Base-by-base conservation (phyloP, 2,113 vertebrate species). In the Rhinoptilus africanus region DNA sequence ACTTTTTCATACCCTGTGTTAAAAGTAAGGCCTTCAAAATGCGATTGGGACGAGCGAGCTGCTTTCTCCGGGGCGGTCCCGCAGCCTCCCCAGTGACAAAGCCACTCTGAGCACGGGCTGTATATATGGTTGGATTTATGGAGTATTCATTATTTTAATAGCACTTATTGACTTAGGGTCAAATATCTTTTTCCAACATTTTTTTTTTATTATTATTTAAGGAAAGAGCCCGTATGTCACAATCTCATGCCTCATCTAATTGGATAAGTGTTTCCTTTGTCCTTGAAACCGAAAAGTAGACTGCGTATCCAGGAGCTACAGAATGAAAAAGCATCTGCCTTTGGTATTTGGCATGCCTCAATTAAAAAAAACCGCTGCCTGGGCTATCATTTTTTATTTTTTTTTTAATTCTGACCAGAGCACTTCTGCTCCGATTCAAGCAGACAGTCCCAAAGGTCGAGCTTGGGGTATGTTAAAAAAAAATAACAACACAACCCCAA, bases 181-280 rank as follows among this genome's bases (percentile, higher is more conserved):
- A 97, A 96, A 97, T 97, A 97, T 97, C 62, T 96, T 97, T 96
- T 96, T 88, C 88, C 64, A 95, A 56, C 54, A 20, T 90, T 97
- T 90, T 73, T 69, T 76, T 62, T 14, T 92, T 96, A 86, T 76
- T 88, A 97, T 92, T 92, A 53, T 93, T 94, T 97, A 85, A 97
- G 80, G 93, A 83, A 96, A 95, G 75, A 95, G 69, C 93, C 90
- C 30, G 83, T 96, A 96, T 95, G 84, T 96, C 97, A 97, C 89
- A 91, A 96, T 95, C 92, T 96, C 94, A 95, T 93, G 95, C 95
- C 82, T 96, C 90, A 87, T 97, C 96, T 98, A 98, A 98, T 97
- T 97, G 96, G 94, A 91, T 94, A 95, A 98, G 94, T 95, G 96
- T 92, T 97, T 97, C 88, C 95, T 97, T 97, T 97, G 96, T 96